These are phyloP conservation scores for Perognathus longimembris DNA, from an alignment of 2,113 vertebrate genomes.

Conservation along the genomic window DNA sequence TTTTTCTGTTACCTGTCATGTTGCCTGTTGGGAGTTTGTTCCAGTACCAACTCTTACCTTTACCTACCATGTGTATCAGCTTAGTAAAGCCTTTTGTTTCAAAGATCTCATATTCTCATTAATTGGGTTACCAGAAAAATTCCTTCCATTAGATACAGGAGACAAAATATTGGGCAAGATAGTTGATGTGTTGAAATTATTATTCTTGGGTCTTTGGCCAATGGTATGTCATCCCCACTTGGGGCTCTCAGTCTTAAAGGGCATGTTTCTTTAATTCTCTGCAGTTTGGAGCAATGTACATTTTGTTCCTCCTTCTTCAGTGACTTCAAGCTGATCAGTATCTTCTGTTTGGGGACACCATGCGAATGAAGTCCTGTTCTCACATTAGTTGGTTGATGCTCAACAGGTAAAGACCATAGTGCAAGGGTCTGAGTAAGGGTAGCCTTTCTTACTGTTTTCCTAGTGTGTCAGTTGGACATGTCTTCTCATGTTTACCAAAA, in stretches of 20 bases:
- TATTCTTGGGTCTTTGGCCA: neutral
- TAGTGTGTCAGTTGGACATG: neutral
- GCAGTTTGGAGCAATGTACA: neutral
- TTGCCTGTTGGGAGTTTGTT: neutral
- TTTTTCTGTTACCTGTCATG: neutral
- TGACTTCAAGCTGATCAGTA: neutral
- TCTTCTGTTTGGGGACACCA: constrained; percentile 42
- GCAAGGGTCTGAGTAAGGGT: neutral
- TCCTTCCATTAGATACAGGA: neutral
- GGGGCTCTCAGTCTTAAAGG: neutral
- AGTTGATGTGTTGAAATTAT: neutral
- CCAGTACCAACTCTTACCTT: neutral
- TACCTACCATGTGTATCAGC: neutral
- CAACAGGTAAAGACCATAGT: constrained; percentile 20
- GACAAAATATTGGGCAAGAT: neutral
- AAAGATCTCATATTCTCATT: neutral
- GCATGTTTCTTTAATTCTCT: neutral
- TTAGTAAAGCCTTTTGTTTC: neutral
- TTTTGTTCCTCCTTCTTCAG: neutral
- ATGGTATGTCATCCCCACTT: neutral
- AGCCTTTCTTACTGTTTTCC: neutral
- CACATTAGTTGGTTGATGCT: neutral
- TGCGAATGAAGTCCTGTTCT: constrained; percentile 19
- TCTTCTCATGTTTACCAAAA: neutral
- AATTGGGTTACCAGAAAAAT: neutral